These are phyloP conservation scores for Pocota personata DNA, from an alignment of 2,888 invertebrate genomes.

Conservation along the genomic window DNA sequence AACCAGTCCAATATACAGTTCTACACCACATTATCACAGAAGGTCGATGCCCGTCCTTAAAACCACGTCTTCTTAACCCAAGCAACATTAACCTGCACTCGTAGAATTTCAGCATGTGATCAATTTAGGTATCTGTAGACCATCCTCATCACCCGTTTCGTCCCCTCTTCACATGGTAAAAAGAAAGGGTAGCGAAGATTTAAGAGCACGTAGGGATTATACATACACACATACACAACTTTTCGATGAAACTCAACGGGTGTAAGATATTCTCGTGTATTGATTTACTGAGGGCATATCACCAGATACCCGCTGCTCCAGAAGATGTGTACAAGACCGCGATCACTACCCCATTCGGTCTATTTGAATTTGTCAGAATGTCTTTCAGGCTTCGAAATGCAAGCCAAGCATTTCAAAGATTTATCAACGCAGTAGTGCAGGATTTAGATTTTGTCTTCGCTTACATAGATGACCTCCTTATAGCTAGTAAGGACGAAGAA, in stretches of 20 bases:
- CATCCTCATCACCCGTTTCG: constrained; percentile 23
- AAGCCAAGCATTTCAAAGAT: constrained; percentile 42
- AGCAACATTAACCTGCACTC: constrained; percentile 35
- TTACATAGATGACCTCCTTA: constrained; percentile 76
- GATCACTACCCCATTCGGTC: constrained; percentile 78
- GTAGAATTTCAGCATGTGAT: constrained; percentile 47
- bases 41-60: constrained; percentile 41
- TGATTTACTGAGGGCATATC: constrained; percentile 55
- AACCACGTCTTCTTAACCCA: constrained; percentile 35
- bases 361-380: constrained; percentile 78
- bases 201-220: constrained; percentile 36
- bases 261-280: constrained; percentile 36
- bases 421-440: constrained; percentile 65
- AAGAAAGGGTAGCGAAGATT: constrained; percentile 25
- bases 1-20: constrained; percentile 23
- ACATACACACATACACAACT: constrained; percentile 33
- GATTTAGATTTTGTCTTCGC: constrained; percentile 49
- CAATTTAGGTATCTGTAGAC: constrained; percentile 39
- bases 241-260: constrained; percentile 5
- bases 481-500: no score
- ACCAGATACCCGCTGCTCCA: constrained; percentile 78
- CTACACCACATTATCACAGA: constrained; percentile 46
- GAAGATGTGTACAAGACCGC: constrained; percentile 10
- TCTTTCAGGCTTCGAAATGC: constrained; percentile 76
- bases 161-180: constrained; percentile 47